phyloP scores from a whole-genome alignment of 2,113 vertebrate species.

The Oreotrochilus melanogaster region DNA sequence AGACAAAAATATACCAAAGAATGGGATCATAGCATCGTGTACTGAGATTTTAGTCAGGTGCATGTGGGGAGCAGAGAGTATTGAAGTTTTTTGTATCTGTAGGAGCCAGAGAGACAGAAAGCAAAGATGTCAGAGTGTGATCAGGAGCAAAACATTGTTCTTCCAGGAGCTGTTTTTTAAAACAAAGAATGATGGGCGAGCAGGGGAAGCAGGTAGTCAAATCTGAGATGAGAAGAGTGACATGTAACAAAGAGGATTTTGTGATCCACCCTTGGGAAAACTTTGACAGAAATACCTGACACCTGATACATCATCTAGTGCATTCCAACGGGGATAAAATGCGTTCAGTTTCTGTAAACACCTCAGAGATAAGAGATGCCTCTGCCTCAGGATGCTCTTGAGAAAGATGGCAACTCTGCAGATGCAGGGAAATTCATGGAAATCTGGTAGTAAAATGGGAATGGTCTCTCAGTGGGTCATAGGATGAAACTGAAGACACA shows the following conservation, averaged over 20 bases:
- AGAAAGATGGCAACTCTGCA: background rate
- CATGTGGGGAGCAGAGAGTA: background rate
- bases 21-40: fast-evolving
- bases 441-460: background rate
- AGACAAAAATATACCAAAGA: slow-evolving; percentile 19
- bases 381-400: background rate
- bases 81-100: background rate
- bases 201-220: background rate
- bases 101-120: background rate
- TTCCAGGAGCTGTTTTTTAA: background rate
- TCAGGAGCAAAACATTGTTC: background rate
- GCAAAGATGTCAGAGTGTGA: background rate
- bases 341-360: background rate
- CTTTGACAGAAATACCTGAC: slow-evolving; percentile 7
- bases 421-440: background rate
- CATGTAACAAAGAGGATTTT: slow-evolving; percentile 6
- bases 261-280: background rate
- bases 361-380: background rate
- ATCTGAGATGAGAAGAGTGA: background rate
- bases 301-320: background rate
- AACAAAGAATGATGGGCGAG: background rate
- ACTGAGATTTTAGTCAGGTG: background rate
- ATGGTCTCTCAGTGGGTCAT: background rate
- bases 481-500: background rate
- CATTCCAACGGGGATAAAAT: background rate